These are phyloP conservation scores for Muschampia plurimacula DNA, from an alignment of 2,888 invertebrate species.

Conservation along the genomic window DNA sequence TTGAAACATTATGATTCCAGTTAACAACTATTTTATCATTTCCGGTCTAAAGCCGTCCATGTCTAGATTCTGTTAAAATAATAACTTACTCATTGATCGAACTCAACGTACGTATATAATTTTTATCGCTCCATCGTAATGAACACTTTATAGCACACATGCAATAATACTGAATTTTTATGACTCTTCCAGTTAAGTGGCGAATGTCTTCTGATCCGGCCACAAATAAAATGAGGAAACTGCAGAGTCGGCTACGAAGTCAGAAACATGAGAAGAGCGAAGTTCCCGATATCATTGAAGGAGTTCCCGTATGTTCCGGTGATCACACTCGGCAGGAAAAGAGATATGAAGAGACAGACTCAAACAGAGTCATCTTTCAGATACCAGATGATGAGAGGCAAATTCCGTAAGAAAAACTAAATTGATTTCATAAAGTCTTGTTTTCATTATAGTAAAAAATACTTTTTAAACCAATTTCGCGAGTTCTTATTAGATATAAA, in stretches of 20 bases:
- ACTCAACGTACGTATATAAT: neutral
- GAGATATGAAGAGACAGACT: conserved; percentile 59
- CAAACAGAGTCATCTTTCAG: conserved; percentile 69
- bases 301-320: conserved; percentile 78
- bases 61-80: conserved; percentile 42
- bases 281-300: conserved; percentile 83
- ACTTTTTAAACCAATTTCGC: no score
- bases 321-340: conserved; percentile 64
- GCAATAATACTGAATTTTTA: conserved; percentile 11
- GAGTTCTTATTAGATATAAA: no score
- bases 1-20: conserved; percentile 6
- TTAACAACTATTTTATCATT: conserved; percentile 28
- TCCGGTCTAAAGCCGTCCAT: conserved; percentile 39
- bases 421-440: neutral
- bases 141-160: conserved; percentile 5
- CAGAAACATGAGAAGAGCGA: conserved; percentile 79
- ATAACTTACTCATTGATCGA: conserved; percentile 21
- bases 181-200: conserved; percentile 64
- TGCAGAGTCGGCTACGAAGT: conserved; percentile 71
- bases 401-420: conserved; percentile 59
- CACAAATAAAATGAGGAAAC: conserved; percentile 69
- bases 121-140: conserved; percentile 14
- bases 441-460: no score
- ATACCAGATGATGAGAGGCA: conserved; percentile 68
- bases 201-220: conserved; percentile 72